phyloP scores from a whole-genome alignment of 2,797 vertebrate species.

The Chlorospingus semifuscus region DNA sequence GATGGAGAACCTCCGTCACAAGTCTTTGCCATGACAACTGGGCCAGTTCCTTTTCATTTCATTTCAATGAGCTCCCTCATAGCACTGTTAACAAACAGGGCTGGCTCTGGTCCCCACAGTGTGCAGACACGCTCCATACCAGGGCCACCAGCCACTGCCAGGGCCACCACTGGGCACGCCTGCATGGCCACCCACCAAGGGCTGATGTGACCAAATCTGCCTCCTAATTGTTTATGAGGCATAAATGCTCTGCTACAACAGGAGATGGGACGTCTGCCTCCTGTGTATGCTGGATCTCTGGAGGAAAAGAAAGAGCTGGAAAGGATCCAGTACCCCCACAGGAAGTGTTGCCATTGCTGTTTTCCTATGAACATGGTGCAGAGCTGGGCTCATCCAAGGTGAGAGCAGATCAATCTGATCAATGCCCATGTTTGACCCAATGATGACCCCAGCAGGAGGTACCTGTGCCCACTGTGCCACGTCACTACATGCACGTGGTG shows the following conservation, averaged over 20 bases:
- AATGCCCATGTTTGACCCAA: neutral
- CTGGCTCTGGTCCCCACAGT: neutral
- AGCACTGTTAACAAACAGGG: neutral
- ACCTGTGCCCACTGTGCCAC: neutral
- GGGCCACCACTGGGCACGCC: neutral
- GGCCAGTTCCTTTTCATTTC: neutral
- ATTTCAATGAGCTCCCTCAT: neutral
- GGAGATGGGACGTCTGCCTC: neutral
- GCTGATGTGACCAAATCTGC: neutral
- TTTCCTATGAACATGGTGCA: neutral
- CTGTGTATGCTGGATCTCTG: neutral
- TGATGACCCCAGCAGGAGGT: accelerated
- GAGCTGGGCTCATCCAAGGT: neutral
- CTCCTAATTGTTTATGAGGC: neutral
- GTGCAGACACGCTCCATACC: accelerated
- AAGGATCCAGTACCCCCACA: neutral
- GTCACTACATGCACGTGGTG: accelerated
- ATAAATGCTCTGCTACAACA: neutral
- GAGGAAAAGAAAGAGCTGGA: neutral
- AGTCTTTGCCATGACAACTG: slow-evolving; percentile 46
- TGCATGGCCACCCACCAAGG: neutral
- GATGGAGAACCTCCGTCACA: neutral
- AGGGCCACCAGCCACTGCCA: neutral
- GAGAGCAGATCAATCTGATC: neutral
- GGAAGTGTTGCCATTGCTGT: neutral